Percentiles rank a stretch among this genome's conserved stretches.
These are phyloP conservation scores for Neodiprion virginianus DNA, from an alignment of 1,140 invertebrate genomes.

Conservation along the genomic window DNA sequence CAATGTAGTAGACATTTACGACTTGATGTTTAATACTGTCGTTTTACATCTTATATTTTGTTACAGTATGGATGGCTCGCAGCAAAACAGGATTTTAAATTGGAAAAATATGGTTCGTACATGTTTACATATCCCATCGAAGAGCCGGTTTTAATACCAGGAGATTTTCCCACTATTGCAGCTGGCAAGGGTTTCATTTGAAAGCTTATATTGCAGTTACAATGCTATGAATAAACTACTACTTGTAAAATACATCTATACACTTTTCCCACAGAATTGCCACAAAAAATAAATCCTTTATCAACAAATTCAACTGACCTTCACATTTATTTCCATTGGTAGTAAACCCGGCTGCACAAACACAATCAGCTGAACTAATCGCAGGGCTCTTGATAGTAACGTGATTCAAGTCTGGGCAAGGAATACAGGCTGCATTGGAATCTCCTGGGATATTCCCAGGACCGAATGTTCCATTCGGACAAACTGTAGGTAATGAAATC, in stretches of 20 bases:
- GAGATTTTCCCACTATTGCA: slow-evolving; percentile 36
- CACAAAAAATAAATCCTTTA: background rate
- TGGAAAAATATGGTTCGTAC: slow-evolving; percentile 40
- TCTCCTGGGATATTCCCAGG: slow-evolving; percentile 59
- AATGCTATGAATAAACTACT: too few relatives aligned
- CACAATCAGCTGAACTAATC: slow-evolving; percentile 62
- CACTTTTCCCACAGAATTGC: too few relatives aligned
- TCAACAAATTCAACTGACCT: slow-evolving; percentile 45
- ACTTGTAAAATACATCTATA: too few relatives aligned
- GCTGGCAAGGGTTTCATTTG: slow-evolving; percentile 33
- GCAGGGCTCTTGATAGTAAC: slow-evolving; percentile 63
- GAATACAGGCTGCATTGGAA: slow-evolving; percentile 61
- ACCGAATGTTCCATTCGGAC: slow-evolving; percentile 62
- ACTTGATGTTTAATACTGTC: background rate
- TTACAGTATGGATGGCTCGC: slow-evolving; percentile 47
- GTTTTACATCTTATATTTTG: background rate
- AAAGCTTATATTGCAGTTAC: slow-evolving; percentile 6
- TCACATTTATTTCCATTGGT: slow-evolving; percentile 60
- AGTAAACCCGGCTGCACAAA: slow-evolving; percentile 66
- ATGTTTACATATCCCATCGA: slow-evolving; percentile 31
- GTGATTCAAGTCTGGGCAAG: slow-evolving; percentile 73
- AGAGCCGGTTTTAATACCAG: slow-evolving; percentile 27
- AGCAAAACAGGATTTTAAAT: slow-evolving; percentile 40
- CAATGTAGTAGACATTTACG: too few relatives aligned
- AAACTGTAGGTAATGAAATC: slow-evolving; percentile 45